phyloP scores from a whole-genome alignment of 2,888 invertebrate genomes.

The Caenorhabditis sp. region DNA sequence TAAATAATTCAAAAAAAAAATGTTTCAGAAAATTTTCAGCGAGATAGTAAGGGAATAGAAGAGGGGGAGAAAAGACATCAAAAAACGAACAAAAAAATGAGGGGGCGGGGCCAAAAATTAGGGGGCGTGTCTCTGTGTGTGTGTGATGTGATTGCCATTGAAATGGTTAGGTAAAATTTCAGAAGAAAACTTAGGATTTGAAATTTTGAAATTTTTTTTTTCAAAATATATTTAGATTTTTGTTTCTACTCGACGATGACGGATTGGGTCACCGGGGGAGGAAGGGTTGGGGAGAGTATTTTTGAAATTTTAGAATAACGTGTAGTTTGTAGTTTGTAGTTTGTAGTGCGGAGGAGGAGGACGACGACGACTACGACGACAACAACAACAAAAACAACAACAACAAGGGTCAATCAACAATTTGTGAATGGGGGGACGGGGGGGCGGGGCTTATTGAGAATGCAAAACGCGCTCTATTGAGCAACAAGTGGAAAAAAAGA shows the following conservation, averaged over 20 bases:
- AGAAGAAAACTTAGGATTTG: neutral
- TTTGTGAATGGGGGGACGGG: neutral
- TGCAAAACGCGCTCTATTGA: neutral
- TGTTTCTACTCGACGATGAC: conserved; percentile 53
- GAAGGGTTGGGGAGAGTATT: neutral
- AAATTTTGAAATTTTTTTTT: too few species aligned
- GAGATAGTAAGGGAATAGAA: neutral
- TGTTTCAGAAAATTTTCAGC: neutral
- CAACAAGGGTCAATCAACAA: conserved; percentile 52
- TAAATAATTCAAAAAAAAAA: neutral
- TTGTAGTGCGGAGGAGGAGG: neutral
- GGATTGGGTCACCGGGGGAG: conserved; percentile 45
- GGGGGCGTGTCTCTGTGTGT: too few species aligned
- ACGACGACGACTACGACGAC: too few species aligned
- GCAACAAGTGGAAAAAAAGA: too few species aligned
- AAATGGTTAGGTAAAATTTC: conserved; percentile 3
- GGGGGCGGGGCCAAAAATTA: neutral
- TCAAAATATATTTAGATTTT: too few species aligned
- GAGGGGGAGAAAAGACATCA: neutral
- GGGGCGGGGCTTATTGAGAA: conserved; percentile 3
- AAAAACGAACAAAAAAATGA: conserved; percentile 12
- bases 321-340: conserved; percentile 14
- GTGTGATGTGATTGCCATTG: conserved; percentile 4
- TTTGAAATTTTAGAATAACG: too few species aligned
- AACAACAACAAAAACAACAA: conserved; percentile 13